These are phyloP conservation scores for Stictonetta naevosa DNA, from an alignment of 2,113 vertebrate genomes.

Conservation along the genomic window DNA sequence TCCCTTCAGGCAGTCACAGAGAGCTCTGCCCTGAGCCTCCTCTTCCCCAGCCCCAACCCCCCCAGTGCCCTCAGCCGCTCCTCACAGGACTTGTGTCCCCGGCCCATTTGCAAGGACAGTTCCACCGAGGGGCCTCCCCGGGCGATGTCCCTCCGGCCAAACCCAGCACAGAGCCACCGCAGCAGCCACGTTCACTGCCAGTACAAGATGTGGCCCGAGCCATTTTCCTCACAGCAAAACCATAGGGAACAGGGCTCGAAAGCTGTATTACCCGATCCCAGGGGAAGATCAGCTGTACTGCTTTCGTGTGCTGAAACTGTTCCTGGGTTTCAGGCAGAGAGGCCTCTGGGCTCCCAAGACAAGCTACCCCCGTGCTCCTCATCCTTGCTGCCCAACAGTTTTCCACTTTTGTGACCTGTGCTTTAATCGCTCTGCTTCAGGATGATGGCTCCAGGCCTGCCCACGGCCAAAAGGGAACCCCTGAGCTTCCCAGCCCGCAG, in stretches of 20 bases:
- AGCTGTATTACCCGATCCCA: neutral
- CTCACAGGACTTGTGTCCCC: too few species aligned
- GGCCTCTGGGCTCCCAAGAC: too few species aligned
- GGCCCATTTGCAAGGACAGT: too few species aligned
- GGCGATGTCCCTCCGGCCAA: neutral
- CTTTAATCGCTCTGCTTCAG: neutral
- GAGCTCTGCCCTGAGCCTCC: too few species aligned
- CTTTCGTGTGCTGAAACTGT: neutral
- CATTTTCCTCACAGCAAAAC: neutral
- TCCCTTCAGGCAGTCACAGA: too few species aligned
- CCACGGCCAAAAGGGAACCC: rapidly evolving
- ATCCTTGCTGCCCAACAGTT: neutral
- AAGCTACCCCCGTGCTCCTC: neutral
- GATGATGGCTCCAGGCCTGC: neutral
- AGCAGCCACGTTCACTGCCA: neutral
- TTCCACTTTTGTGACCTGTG: rapidly evolving
- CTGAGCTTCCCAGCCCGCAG: neutral
- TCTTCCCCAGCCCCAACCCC: too few species aligned
- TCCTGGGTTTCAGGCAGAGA: neutral
- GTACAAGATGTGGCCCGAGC: neutral
- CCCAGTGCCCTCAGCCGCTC: too few species aligned
- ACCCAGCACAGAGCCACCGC: neutral
- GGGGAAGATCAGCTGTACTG: neutral
- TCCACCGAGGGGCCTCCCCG: too few species aligned
- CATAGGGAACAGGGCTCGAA: neutral